A percentile compares a stretch with the other conserved stretches of the same genome.
Conservation (phyloP, 30 jellyfish, hydroid and myxozoan genomes). For the Hydra vulgaris region DNA sequence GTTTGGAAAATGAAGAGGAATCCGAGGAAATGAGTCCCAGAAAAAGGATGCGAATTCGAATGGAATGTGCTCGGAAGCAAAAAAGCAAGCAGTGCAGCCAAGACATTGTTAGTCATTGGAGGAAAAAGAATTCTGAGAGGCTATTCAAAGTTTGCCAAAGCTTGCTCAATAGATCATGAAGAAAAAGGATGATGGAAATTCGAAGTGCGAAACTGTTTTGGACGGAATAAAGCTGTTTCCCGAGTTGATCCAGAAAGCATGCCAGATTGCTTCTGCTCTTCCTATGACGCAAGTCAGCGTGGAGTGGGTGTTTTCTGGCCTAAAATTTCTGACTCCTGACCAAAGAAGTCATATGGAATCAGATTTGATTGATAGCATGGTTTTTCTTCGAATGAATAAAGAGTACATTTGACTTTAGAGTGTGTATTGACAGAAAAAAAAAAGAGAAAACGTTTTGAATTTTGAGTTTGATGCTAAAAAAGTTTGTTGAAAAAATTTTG, state of each 20-base stretch:
- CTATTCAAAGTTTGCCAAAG: not conserved
- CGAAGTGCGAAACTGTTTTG: not conserved
- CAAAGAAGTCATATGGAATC: not conserved
- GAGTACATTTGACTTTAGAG: not conserved
- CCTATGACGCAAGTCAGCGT: not conserved
- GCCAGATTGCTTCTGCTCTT: not conserved
- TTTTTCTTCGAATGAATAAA: not conserved
- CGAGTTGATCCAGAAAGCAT: not conserved
- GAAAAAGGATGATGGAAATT: not conserved
- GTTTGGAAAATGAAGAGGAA: not conserved
- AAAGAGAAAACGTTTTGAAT: not conserved
- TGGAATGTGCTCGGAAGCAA: not conserved
- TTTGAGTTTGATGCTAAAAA: not conserved
- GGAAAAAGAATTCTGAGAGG: conserved; percentile 2
- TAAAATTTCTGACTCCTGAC: not conserved
- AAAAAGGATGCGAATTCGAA: not conserved
- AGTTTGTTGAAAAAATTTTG: not conserved
- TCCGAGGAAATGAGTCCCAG: not conserved
- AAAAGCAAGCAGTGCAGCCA: not conserved
- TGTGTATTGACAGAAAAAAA: not conserved
- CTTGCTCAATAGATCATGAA: not conserved
- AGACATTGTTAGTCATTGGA: not conserved
- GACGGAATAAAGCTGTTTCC: not conserved
- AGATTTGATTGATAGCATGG: not conserved
- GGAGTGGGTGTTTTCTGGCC: not conserved